Base-by-base conservation (phyloP, 2,888 invertebrate species). In the Drosophila flavopinicola region DNA sequence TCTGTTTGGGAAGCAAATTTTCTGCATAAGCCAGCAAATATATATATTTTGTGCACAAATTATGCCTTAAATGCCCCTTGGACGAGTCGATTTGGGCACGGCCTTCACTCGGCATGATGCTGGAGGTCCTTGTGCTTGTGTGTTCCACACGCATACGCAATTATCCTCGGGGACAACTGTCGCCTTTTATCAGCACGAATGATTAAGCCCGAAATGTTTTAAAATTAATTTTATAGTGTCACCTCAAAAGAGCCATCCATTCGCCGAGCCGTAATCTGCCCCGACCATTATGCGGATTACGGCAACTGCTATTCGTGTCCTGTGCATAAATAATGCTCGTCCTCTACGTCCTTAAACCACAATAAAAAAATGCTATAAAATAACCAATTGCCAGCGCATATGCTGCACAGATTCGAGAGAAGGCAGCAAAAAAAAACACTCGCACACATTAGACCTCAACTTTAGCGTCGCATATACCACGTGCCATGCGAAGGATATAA, bases 91-190 rank as follows among this genome's bases (percentile, higher is more conserved):
- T 42, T 35, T 10, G 27, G 15, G 27, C 53, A 33, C 24, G 17
- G 11, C 32, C 47, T 24, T 25, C 38, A 13, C 29, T 17, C 11
- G 11, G 9, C 9, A 5, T 33, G 17, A 13, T n/a, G 23, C 15
- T 9, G 25, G 6, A 38, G 15, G 29, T 38, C 27, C 33, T 47
- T 53, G 49, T 45, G 38, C 15, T 47, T 53, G 49, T 45, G 38
- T 11, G 61, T 70, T 63, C 58, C 71, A 73, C 75, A 77, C 69
- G 63, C 75, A 73, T 64, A 64, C 69, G 66, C 85, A 84, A 84
- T 80, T 84, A 85, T 84, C 84, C 76, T 74, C 32, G 44, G 78
- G 85, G 78, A 84, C 73, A 83, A 83, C 66, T 79, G 85, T 80
- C 80, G 78, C 63, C 60, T 76, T 69, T 85, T 84, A 78, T 84